Percentiles rank a stretch among this genome's conserved stretches.
These are phyloP conservation scores for Eumeta japonica DNA, from an alignment of 1,140 invertebrate genomes.

Conservation along the genomic window DNA sequence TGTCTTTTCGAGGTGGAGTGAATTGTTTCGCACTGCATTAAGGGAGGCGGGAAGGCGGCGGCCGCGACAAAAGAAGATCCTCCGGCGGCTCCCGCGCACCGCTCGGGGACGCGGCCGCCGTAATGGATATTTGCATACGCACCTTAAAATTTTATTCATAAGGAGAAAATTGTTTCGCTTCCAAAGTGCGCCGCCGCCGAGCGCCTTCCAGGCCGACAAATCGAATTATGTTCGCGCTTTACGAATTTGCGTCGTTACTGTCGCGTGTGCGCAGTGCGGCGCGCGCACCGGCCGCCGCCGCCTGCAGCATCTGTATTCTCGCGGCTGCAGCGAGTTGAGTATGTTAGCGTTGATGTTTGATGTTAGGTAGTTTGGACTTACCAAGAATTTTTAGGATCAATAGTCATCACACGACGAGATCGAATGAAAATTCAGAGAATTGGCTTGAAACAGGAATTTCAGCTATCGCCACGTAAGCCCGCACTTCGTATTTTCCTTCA, in stretches of 20 bases:
- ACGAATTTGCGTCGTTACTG: constrained; percentile 25
- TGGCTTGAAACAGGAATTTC: too few species aligned
- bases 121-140: constrained; percentile 48
- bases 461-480: too few species aligned
- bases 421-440: too few species aligned
- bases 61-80: background rate
- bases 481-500: too few species aligned
- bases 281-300: too few species aligned
- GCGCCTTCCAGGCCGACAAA: constrained; percentile 25
- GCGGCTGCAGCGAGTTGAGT: background rate
- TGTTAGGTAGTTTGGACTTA: too few species aligned
- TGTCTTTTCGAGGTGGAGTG: too few species aligned
- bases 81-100: constrained; percentile 17
- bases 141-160: constrained; percentile 55
- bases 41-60: background rate
- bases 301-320: background rate
- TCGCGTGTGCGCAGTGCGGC: constrained; percentile 15
- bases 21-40: too few species aligned
- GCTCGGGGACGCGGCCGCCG: constrained; percentile 32
- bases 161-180: constrained; percentile 52
- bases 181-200: constrained; percentile 9
- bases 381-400: too few species aligned
- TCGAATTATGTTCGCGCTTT: constrained; percentile 41
- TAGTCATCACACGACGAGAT: too few species aligned
- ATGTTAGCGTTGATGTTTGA: too few species aligned